phyloP scores from a whole-genome alignment of 2,113 vertebrate species.

The Furnarius figulus region DNA sequence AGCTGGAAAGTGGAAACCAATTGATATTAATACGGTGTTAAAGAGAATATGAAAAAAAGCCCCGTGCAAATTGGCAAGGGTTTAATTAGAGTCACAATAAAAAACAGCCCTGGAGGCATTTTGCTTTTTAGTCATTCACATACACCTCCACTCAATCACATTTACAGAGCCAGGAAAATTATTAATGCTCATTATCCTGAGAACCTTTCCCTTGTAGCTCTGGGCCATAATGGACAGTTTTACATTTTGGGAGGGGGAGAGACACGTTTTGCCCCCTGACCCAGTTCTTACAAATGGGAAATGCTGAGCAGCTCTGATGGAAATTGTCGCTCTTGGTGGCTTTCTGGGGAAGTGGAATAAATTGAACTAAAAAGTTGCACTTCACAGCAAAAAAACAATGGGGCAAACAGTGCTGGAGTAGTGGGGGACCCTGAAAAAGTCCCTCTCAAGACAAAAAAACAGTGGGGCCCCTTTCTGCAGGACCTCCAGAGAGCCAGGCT shows the following conservation, averaged over 20 bases:
- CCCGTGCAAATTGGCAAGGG: conserved; percentile 72
- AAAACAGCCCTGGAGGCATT: conserved; percentile 68
- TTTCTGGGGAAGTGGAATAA: not conserved
- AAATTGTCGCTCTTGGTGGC: not conserved
- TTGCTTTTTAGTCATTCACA: conserved; percentile 56
- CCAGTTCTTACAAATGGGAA: not conserved
- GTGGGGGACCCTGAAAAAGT: not conserved
- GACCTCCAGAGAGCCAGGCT: not conserved
- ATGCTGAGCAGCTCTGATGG: not conserved
- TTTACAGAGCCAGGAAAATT: conserved; percentile 35
- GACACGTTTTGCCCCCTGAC: not conserved
- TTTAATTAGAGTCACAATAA: conserved; percentile 72
- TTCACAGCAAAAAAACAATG: rapidly evolving
- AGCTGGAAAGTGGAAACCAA: conserved; percentile 53
- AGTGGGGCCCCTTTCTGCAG: not conserved
- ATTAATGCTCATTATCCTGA: conserved; percentile 35
- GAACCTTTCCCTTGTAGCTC: conserved; percentile 23
- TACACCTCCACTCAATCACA: conserved; percentile 27
- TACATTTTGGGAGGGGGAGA: not conserved
- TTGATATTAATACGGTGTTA: conserved; percentile 61
- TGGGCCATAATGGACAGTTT: conserved; percentile 2
- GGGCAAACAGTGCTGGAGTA: not conserved
- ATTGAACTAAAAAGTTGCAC: not conserved
- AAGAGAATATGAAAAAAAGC: conserved; percentile 37
- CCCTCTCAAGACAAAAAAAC: not conserved